Base-by-base conservation (phyloP, 2,113 vertebrate genomes). In the Nibea coibor region DNA sequence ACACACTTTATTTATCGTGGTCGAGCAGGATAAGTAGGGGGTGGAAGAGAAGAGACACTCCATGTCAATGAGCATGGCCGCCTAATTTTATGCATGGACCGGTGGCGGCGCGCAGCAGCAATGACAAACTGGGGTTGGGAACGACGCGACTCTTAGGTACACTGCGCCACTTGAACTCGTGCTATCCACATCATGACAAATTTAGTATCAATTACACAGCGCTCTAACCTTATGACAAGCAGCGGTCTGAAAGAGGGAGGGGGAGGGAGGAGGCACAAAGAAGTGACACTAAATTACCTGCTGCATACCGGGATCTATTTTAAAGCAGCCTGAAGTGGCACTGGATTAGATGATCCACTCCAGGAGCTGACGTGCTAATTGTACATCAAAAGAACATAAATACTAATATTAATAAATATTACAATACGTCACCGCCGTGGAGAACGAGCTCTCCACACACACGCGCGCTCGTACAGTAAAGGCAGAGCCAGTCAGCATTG, bases 201-300 rank as follows among this genome's bases (percentile, higher is more conserved):
- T 92, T 92, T 91, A 92, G 87, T 87, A 93, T 94, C 92, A 91
- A 91, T 94, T 94, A 93, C 93, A 88, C 84, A 72, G 86, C 82
- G 82, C 68, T 75, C 91, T 90, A 92, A 91, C 89, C 90, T 92
- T 91, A 83, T 87, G 93, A 89, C 92, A 90, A 82, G 89, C 81
- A 42, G 85, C 35, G 61, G 85, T 87, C 77, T 84, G 73, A 73
- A 82, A 79, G 81, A 75, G 90, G 92, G 75, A 81, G 31, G 87
- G 80, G 89, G 71, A 75, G 68, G 80, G 89, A 69, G 75, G 71
- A 68, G 77, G 77, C 83, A 78, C 84, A 83, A 89, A 88, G 89
- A 85, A 85, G 80, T 83, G 87, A 89, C 87, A 90, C 69, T 89
- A 90, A 93, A 92, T 91, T 86, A 89, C 89, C 91, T 84, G 78